phyloP scores from a whole-genome alignment of 2,888 invertebrate species.

The Cristatella mucedo region DNA sequence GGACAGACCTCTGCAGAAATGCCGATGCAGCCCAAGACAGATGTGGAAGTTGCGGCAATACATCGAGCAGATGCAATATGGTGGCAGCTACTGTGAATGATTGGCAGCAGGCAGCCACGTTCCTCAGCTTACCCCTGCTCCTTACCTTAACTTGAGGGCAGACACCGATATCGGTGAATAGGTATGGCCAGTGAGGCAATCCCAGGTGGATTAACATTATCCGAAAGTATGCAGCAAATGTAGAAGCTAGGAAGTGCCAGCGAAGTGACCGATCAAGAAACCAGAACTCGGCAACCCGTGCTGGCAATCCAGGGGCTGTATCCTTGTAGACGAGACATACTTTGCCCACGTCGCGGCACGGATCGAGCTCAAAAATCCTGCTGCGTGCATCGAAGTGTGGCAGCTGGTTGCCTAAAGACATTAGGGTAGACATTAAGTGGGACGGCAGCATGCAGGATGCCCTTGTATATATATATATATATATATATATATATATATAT shows the following conservation, averaged over 20 bases:
- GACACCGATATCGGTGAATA: conserved; percentile 57
- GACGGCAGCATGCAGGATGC: too few relatives aligned
- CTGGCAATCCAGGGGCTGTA: conserved; percentile 19
- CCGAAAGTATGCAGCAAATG: conserved; percentile 66
- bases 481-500: too few relatives aligned
- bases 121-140: too few relatives aligned
- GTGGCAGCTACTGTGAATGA: too few relatives aligned
- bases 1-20: too few relatives aligned
- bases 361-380: conserved; percentile 52
- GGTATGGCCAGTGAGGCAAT: conserved; percentile 73
- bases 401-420: too few relatives aligned
- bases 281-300: conserved; percentile 36
- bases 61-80: too few relatives aligned
- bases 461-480: too few relatives aligned
- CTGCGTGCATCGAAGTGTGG: conserved; percentile 47
- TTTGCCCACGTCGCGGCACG: conserved; percentile 50
- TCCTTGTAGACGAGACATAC: conserved; percentile 50
- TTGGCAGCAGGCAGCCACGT: too few relatives aligned
- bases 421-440: too few relatives aligned
- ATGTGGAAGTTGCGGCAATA: too few relatives aligned
- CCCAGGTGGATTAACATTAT: conserved; percentile 76
- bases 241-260: conserved; percentile 67
- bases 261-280: conserved; percentile 43
- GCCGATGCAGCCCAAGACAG: too few relatives aligned
- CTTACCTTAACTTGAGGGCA: conserved; percentile 63